Evolutionary conservation across 2,113 vertebrate genomes (phyloP).

Genomic region (Sander vitreus): DNA sequence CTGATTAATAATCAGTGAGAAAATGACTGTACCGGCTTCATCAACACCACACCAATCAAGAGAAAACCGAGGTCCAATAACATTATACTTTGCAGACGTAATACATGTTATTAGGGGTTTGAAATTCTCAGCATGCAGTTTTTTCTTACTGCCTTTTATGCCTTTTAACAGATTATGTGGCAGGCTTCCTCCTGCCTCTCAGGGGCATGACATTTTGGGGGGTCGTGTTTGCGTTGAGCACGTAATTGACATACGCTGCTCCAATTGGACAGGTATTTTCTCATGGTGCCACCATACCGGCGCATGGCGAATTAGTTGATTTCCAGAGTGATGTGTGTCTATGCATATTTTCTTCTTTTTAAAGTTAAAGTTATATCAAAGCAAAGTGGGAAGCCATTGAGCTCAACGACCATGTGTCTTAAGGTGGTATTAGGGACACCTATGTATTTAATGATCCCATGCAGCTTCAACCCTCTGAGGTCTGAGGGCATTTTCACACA

Average conservation of each 20-base stretch:
- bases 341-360: background rate
- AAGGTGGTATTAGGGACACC: background rate
- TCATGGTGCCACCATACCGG: background rate
- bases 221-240: background rate
- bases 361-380: background rate
- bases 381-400: background rate
- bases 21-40: constrained; percentile 17
- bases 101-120: background rate
- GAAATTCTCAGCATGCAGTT: background rate
- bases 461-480: background rate
- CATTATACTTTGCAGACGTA: background rate
- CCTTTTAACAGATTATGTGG: background rate
- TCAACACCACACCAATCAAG: background rate
- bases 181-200: background rate
- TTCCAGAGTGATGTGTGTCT: background rate
- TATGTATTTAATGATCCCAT: background rate
- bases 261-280: background rate
- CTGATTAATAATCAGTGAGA: background rate
- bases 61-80: constrained; percentile 10
- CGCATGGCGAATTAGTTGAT: background rate
- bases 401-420: too few species aligned
- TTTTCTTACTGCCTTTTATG: background rate
- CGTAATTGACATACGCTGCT: background rate
- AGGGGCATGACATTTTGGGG: background rate
- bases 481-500: too few species aligned